phyloP scores from a whole-genome alignment of 1,140 invertebrate species.

The Diorhabda elongata region DNA sequence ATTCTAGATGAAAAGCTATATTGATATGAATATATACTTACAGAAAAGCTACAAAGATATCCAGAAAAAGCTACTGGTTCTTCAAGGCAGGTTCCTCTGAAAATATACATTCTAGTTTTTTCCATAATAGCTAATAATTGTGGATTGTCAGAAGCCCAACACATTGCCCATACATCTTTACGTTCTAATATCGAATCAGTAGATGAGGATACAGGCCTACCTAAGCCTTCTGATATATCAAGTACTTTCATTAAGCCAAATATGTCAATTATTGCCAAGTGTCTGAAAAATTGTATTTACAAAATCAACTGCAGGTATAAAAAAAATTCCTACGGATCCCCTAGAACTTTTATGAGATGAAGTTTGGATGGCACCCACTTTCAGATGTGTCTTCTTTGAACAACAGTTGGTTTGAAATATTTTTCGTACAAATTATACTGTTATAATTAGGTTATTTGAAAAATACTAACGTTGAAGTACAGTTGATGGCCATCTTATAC shows the following conservation, averaged over 20 bases:
- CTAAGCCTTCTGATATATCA: slow-evolving; percentile 46
- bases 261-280: slow-evolving; percentile 58
- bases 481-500: slow-evolving; percentile 80
- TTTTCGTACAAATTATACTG: too few relatives aligned
- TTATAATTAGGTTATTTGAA: background rate
- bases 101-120: slow-evolving; percentile 91
- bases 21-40: slow-evolving; percentile 9
- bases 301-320: background rate
- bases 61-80: slow-evolving; percentile 81
- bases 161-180: slow-evolving; percentile 94
- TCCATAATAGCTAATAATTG: slow-evolving; percentile 88
- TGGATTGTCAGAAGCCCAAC: slow-evolving; percentile 91
- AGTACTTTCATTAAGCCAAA: slow-evolving; percentile 60
- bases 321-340: too few relatives aligned
- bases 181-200: slow-evolving; percentile 62
- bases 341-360: too few relatives aligned
- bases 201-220: slow-evolving; percentile 23
- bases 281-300: slow-evolving; percentile 25
- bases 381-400: too few relatives aligned
- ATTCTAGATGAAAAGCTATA: too few relatives aligned
- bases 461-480: slow-evolving; percentile 71
- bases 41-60: slow-evolving; percentile 71
- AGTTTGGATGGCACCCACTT: too few relatives aligned
- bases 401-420: too few relatives aligned
- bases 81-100: slow-evolving; percentile 85